phyloP scores from a whole-genome alignment of 2,888 invertebrate genomes.

The Pheosia gnoma region DNA sequence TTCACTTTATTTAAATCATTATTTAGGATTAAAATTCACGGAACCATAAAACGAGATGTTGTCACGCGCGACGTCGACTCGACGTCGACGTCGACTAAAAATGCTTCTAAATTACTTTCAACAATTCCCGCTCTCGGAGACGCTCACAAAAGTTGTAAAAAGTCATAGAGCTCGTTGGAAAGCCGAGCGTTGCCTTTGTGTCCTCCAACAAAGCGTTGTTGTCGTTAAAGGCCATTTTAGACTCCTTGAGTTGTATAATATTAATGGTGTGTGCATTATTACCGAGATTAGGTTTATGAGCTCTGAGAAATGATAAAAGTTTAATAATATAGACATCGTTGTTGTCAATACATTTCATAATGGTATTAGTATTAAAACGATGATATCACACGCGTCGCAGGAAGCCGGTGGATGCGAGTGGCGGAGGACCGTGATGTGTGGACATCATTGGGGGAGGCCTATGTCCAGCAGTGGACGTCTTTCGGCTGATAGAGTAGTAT shows the following conservation, averaged over 20 bases:
- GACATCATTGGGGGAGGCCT: too few relatives aligned
- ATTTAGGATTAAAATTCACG: not conserved
- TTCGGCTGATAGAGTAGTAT: too few relatives aligned
- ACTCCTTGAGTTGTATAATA: conserved; percentile 21
- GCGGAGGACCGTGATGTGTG: too few relatives aligned
- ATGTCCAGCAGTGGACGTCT: too few relatives aligned
- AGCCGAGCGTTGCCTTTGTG: conserved; percentile 20
- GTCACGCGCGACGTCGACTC: too few relatives aligned
- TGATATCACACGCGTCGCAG: too few relatives aligned
- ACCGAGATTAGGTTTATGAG: not conserved
- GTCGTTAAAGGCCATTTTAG: conserved; percentile 19
- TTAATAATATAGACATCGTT: too few relatives aligned
- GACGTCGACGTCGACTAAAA: not conserved
- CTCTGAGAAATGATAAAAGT: not conserved
- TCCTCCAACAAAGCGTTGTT: conserved; percentile 17
- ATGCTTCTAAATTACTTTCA: conserved; percentile 20
- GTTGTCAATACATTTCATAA: too few relatives aligned
- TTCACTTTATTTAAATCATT: not conserved
- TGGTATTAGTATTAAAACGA: too few relatives aligned
- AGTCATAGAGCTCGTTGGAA: conserved; percentile 18
- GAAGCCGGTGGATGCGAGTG: too few relatives aligned
- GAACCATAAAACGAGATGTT: too few relatives aligned
- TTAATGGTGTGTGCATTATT: conserved; percentile 9
- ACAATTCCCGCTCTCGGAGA: conserved; percentile 14
- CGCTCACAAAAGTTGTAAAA: conserved; percentile 25